Base-by-base conservation (phyloP, 2,888 invertebrate genomes). In the Dioctria linearis region DNA sequence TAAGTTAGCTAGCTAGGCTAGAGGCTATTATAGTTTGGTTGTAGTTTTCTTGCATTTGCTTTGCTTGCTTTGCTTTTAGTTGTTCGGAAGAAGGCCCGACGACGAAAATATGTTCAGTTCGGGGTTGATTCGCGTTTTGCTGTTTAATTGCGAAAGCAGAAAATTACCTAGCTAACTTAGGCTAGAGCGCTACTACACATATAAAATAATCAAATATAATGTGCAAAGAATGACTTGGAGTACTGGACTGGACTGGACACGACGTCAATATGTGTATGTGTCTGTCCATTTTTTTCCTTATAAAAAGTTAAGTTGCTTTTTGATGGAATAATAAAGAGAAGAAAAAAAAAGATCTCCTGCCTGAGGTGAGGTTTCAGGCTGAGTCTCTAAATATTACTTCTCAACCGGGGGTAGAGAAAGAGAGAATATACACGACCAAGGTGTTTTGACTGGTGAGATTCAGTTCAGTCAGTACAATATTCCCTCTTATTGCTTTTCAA, bases 81-180 rank as follows among this genome's bases (percentile, higher is more conserved):
- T 8, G 57, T 57, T 57, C 8, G n/a, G 11, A 57, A 57, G 57
- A 3, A 57, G 57, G 3, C 57, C 57, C 5, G 57, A 57, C 3
- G 25, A 25, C 25, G 25, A 25, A 13, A 11, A 57, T n/a, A 57
- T 57, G n/a, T 57, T 11, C 8, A 46, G 25, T 57, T 11, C 5
- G 57, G 8, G 5, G n/a, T 25, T 25, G 25, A 25, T 25, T 25
- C 25, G 25, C 57, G 57, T 5, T 57, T 46, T 5, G 25, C 1
- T 57, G 57, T 57, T 46, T 57, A 57, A 57, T 57, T 57, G 57
- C 57, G 57, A 57, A 57, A 57, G 57, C 57, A 57, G 57, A 57
- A 57, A 57, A 57, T 57, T 11, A 57, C 57, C 57, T 13, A 57
- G 57, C 25, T 25, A 25, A 2, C 25, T 25, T 25, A 25, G 25